phyloP scores from a whole-genome alignment of 1,140 invertebrate species.

The Platyura marginata region DNA sequence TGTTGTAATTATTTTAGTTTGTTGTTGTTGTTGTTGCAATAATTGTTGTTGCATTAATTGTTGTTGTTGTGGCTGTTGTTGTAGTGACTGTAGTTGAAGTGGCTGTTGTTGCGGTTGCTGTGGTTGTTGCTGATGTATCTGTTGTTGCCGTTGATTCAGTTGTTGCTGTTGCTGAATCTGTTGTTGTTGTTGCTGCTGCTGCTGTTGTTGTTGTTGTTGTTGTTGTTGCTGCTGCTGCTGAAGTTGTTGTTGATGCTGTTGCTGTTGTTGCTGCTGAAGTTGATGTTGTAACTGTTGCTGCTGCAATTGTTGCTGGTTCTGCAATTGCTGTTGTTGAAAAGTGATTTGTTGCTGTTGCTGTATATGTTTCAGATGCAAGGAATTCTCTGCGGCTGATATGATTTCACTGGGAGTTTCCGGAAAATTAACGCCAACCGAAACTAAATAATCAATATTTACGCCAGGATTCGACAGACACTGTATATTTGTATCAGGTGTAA shows the following conservation, averaged over 20 bases:
- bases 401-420: constrained; percentile 18
- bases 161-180: too few relatives aligned
- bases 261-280: background rate
- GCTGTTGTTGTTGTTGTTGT: background rate
- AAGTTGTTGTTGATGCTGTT: constrained; percentile 1
- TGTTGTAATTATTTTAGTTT: background rate
- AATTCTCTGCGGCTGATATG: constrained; percentile 20
- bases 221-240: constrained; percentile 1
- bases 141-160: too few relatives aligned
- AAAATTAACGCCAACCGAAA: constrained; percentile 35
- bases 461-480: constrained; percentile 46
- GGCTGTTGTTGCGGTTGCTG: background rate
- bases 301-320: constrained; percentile 8
- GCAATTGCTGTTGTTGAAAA: background rate
- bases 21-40: constrained; percentile 1
- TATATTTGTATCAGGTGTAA: constrained; percentile 40
- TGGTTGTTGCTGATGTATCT: background rate
- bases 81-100: background rate
- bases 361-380: constrained; percentile 16
- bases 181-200: background rate
- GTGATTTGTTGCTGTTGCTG: constrained; percentile 9
- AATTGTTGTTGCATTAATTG: constrained; percentile 1
- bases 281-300: constrained; percentile 3
- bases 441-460: constrained; percentile 55
- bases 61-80: background rate